Base-by-base conservation (phyloP, 2,113 vertebrate species). In the Noturus placidus region DNA sequence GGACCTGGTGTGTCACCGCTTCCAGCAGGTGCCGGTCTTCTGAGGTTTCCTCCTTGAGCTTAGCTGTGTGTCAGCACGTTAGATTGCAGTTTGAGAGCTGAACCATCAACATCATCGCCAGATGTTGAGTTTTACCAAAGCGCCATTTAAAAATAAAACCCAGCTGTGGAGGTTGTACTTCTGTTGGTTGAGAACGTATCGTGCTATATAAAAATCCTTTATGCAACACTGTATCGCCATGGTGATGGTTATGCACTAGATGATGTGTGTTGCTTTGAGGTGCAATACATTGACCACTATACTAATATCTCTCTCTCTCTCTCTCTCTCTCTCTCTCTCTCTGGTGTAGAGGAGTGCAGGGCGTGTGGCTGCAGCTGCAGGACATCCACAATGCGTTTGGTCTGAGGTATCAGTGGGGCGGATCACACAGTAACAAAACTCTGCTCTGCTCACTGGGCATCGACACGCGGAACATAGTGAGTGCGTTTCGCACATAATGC, bases 391-490 rank as follows among this genome's bases (percentile, higher is more conserved):
- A 98, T 87, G 96, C 98, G 0, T 91, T 97, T 0, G 98, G 98
- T 33, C 95, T 99, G 90, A 93, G 95, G 89, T 96, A 99, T 90
- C 98, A 99, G 94, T 99, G 98, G 98, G 98, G 98, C 1, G 98
- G 98, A 86, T 99, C 98, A 54, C 96, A 98, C 92, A 97, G 98
- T 95, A 99, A 99, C 96, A 99, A 98, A 92, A 96, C 96, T 25
- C 97, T 99, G 65, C 94, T 99, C 88, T 97, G 97, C 93, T 98
- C 97, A 87, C 94, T 99, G 87, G 98, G 98, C 92, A 99, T 99
- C 83, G 98, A 99, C 94, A 99, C 97, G 52, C 94, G 98, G 46
- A 99, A 99, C 93, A 99, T 99, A 85, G 98, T 99, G 92, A 98
- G 98, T 96, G 82, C 11, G 13, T 46, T 52, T 57, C 70, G 11